A percentile compares a stretch with the other conserved stretches of the same genome.
These are phyloP conservation scores for Bovichtus variegatus DNA, from an alignment of 2,797 vertebrate genomes.

Conservation along the genomic window DNA sequence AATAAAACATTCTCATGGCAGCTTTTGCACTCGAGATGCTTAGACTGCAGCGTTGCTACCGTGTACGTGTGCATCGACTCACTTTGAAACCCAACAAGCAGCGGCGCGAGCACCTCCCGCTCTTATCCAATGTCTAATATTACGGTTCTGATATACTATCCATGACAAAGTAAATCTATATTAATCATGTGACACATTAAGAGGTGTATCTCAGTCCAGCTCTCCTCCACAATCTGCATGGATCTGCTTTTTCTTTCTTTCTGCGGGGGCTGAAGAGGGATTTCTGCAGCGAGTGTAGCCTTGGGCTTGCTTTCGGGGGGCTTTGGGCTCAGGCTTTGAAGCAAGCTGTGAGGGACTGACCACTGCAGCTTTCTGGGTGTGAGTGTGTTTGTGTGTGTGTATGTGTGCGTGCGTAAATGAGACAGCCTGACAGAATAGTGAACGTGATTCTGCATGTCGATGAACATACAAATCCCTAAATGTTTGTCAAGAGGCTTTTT, in stretches of 20 bases:
- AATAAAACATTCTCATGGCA: too few species aligned
- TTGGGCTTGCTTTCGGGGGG: conserved; percentile 50
- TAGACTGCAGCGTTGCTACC: too few species aligned
- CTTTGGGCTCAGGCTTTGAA: conserved; percentile 71
- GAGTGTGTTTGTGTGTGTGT: neutral
- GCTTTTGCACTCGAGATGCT: too few species aligned
- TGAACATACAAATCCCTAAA: conserved; percentile 1
- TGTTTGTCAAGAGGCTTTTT: conserved; percentile 8
- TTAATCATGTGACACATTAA: conserved; percentile 5
- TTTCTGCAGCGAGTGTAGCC: conserved; percentile 54
- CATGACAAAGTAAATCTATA: neutral
- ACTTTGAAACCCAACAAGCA: too few species aligned
- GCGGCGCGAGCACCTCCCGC: too few species aligned
- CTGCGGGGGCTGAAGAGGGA: conserved; percentile 35
- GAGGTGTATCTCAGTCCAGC: neutral
- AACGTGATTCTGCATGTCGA: conserved; percentile 32
- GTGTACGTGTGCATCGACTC: too few species aligned
- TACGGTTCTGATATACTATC: neutral
- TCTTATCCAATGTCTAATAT: neutral
- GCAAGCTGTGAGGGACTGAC: conserved; percentile 64
- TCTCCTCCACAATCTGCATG: conserved; percentile 3
- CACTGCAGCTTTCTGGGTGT: conserved; percentile 40
- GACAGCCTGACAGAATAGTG: conserved; percentile 24
- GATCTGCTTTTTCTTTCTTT: conserved; percentile 8
- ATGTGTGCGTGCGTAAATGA: neutral